Percentiles rank a stretch among this genome's conserved stretches.
phyloP scores from a whole-genome alignment of 2,888 invertebrate species.

The Peribatodes rhomboidaria region DNA sequence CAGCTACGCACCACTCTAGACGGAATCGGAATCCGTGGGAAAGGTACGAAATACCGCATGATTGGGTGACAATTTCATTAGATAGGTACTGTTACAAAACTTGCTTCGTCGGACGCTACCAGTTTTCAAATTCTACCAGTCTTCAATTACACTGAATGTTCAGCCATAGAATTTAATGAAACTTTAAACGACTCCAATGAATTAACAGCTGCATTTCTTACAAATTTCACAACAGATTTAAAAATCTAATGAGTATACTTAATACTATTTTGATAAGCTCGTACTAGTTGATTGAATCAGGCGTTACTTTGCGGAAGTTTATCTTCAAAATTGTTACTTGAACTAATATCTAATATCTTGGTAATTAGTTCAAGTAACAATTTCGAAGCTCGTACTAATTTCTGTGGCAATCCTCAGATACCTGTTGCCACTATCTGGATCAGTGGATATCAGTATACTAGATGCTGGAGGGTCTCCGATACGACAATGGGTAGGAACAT shows the following conservation, averaged over 20 bases:
- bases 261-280: background rate
- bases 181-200: background rate
- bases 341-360: too few relatives aligned
- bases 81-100: conserved; percentile 15
- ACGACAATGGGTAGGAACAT: conserved; percentile 91
- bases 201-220: background rate
- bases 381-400: too few relatives aligned
- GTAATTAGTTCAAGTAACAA: too few relatives aligned
- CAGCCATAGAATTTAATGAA: background rate
- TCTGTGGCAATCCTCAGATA: conserved; percentile 59
- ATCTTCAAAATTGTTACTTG: too few relatives aligned
- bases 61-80: conserved; percentile 21
- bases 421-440: conserved; percentile 71
- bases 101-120: background rate
- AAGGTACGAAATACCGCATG: conserved; percentile 24
- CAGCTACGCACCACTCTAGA: conserved; percentile 45
- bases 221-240: background rate
- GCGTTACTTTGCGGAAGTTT: too few relatives aligned
- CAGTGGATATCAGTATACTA: conserved; percentile 74
- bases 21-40: conserved; percentile 33
- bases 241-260: background rate
- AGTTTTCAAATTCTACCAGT: background rate
- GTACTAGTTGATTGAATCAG: too few relatives aligned
- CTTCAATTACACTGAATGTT: background rate
- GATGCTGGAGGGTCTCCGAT: conserved; percentile 90